phyloP scores from a whole-genome alignment of 2,113 vertebrate species.

The Pygoscelis adeliae region DNA sequence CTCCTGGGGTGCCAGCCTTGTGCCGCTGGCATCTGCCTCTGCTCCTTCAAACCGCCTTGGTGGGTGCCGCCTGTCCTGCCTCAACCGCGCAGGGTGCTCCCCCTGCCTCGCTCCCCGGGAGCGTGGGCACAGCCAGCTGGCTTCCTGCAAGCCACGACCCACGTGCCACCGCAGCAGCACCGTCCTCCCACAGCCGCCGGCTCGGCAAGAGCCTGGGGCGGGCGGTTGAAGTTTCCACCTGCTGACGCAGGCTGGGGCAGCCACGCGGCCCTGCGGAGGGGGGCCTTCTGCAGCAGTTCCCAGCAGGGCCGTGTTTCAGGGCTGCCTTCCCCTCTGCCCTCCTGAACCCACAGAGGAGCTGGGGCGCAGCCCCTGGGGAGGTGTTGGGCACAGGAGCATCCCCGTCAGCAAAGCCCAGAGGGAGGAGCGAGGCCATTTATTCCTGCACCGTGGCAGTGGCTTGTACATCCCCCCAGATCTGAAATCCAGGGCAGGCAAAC shows the following conservation, averaged over 20 bases:
- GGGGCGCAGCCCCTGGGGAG: background rate
- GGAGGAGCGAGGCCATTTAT: background rate
- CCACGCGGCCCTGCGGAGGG: accelerated
- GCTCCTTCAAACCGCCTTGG: accelerated
- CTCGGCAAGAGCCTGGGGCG: accelerated
- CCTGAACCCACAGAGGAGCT: accelerated
- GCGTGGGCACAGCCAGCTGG: accelerated
- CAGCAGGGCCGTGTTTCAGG: accelerated
- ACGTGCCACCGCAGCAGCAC: accelerated
- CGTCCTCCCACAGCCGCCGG: background rate
- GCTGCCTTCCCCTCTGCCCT: background rate
- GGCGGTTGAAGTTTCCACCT: background rate
- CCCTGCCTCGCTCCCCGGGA: background rate
- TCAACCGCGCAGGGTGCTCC: accelerated
- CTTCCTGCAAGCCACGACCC: background rate
- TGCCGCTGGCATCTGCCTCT: background rate
- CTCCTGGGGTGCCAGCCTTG: background rate
- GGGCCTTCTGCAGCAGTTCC: background rate
- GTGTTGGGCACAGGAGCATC: background rate
- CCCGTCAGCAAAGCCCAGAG: accelerated
- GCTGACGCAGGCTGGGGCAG: accelerated
- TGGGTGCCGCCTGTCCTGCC: background rate
- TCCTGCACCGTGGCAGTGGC: background rate
- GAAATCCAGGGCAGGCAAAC: background rate
- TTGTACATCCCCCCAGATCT: background rate